Conservation (phyloP, 2,797 vertebrate species). For the Phataginus tetradactyla region DNA sequence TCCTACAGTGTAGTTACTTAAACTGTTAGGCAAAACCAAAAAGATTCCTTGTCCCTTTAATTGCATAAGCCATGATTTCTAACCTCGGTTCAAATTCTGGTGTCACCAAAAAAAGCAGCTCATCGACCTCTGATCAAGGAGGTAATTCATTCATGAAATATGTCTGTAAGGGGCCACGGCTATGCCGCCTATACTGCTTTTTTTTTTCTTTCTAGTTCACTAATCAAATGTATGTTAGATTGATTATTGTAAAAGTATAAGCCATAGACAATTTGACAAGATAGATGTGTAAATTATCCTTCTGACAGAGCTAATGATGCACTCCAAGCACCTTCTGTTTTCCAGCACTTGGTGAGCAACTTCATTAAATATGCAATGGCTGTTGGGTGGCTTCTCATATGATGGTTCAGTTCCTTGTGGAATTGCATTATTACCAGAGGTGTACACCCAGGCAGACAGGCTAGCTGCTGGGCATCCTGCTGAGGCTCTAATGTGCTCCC, state of each 20-base stretch:
- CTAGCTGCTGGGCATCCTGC: conserved; percentile 89
- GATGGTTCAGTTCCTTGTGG: conserved; percentile 93
- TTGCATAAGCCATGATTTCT: conserved; percentile 50
- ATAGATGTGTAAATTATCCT: conserved; percentile 99
- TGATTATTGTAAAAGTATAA: conserved; percentile 96
- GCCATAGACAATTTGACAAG: conserved; percentile 98
- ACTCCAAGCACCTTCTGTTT: conserved; percentile 99
- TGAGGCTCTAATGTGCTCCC: conserved; percentile 92
- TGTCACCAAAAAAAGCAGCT: conserved; percentile 26
- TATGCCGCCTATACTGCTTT: conserved; percentile 80
- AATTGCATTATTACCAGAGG: conserved; percentile 89
- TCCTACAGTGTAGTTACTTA: not conserved
- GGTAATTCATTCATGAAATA: conserved; percentile 82
- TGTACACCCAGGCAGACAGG: conserved; percentile 85
- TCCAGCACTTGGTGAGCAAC: conserved; percentile 88
- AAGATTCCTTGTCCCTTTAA: conserved; percentile 36
- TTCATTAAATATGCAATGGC: conserved; percentile 93
- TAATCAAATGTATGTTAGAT: conserved; percentile 95
- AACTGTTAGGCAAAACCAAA: conserved; percentile 50
- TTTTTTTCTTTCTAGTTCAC: conserved; percentile 87
- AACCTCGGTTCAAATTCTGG: not conserved
- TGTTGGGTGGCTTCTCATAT: conserved; percentile 90
- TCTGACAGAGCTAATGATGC: conserved; percentile 99
- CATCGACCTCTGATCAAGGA: conserved; percentile 63
- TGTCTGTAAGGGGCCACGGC: conserved; percentile 82